These are phyloP conservation scores for Calypte anna DNA, from an alignment of 2,113 vertebrate species.

Conservation along the genomic window DNA sequence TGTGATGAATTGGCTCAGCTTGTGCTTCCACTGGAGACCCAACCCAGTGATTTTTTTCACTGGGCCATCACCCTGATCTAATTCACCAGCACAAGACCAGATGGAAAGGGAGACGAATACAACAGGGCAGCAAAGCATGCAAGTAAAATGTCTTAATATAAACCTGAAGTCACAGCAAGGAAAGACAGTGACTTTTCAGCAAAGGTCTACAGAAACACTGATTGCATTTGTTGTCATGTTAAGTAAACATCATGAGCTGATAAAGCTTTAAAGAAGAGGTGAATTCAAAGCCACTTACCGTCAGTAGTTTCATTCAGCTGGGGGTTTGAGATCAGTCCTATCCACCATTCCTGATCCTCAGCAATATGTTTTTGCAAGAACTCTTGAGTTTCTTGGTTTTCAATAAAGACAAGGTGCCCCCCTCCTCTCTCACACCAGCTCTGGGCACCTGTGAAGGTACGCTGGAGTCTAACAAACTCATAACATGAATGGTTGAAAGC, in stretches of 20 bases:
- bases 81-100: background rate
- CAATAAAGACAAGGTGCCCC: constrained; percentile 89
- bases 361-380: constrained; percentile 87
- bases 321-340: constrained; percentile 82
- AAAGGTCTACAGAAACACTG: background rate
- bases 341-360: constrained; percentile 88
- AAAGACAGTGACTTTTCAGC: background rate
- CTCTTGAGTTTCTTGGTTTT: constrained; percentile 85
- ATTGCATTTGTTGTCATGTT: background rate
- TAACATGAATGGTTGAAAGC: constrained; percentile 88
- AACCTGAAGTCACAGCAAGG: background rate
- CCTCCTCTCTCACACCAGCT: constrained; percentile 90
- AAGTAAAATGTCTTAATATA: background rate
- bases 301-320: constrained; percentile 63
- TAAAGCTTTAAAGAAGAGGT: background rate
- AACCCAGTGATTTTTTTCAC: background rate
- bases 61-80: background rate
- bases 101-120: background rate
- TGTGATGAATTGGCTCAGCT: background rate
- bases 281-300: constrained; percentile 64
- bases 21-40: background rate
- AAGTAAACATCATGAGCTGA: background rate
- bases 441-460: constrained; percentile 82
- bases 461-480: constrained; percentile 82
- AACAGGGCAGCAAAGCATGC: background rate